A percentile compares a stretch with the other conserved stretches of the same genome.
Evolutionary conservation across 2,797 vertebrate genomes (phyloP).

Genomic region (Smutsia temminckii): DNA sequence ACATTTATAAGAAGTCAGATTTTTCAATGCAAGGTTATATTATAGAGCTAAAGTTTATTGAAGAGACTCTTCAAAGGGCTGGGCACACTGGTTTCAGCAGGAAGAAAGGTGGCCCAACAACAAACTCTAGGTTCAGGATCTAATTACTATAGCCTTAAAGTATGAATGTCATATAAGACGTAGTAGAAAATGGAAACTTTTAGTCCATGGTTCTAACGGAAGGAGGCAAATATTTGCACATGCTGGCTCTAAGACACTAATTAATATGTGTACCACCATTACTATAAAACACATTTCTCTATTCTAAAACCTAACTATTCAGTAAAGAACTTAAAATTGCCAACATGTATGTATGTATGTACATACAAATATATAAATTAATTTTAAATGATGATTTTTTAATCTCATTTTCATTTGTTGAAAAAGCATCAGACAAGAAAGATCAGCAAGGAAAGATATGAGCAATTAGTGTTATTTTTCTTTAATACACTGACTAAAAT

Average conservation of each 20-base stretch:
- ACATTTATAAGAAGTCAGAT: not conserved
- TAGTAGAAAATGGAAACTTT: not conserved
- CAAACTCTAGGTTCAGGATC: not conserved
- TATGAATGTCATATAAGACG: not conserved
- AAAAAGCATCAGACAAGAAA: not conserved
- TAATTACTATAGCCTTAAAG: not conserved
- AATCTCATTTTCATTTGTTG: not conserved
- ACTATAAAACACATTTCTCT: not conserved
- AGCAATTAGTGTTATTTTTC: not conserved
- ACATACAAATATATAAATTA: not conserved
- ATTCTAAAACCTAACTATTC: not conserved
- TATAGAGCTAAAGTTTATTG: not conserved
- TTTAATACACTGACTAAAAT: not conserved
- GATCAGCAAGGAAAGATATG: not conserved
- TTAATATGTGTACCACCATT: not conserved
- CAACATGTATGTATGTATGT: not conserved
- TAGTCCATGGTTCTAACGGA: not conserved
- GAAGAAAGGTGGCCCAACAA: not conserved
- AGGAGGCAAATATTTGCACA: not conserved
- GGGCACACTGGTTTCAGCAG: not conserved
- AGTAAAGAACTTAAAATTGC: not conserved
- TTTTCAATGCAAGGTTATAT: not conserved
- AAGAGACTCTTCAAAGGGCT: not conserved
- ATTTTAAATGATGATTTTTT: not conserved
- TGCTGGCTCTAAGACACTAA: not conserved